phyloP scores from a whole-genome alignment of 2,113 vertebrate species.

The Emydocephalus ijimae region DNA sequence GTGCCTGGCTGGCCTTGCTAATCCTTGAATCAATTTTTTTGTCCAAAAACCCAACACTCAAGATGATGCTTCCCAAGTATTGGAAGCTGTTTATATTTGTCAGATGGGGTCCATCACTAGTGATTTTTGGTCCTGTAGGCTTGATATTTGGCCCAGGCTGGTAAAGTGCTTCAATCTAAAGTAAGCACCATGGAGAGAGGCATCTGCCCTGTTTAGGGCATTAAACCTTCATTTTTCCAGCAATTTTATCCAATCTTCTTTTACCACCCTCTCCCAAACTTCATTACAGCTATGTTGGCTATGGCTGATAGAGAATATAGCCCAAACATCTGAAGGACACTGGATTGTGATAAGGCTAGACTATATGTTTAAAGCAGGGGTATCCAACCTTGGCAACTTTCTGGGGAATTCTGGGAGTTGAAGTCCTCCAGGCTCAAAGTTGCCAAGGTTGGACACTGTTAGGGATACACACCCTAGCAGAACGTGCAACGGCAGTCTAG shows the following conservation, averaged over 20 bases:
- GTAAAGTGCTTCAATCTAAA: not conserved
- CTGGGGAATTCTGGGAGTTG: too few relatives aligned
- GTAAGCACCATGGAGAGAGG: conserved; percentile 28
- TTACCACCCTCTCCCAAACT: not conserved
- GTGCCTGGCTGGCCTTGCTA: not conserved
- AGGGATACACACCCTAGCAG: too few relatives aligned
- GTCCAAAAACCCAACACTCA: not conserved
- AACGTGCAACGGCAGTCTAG: too few relatives aligned
- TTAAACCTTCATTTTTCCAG: not conserved
- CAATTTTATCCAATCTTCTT: not conserved
- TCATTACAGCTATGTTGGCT: not conserved
- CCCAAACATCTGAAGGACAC: not conserved
- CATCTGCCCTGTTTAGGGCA: conserved; percentile 2
- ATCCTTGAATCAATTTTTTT: not conserved
- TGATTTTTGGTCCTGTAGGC: not conserved
- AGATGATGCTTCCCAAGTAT: not conserved
- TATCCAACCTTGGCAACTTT: too few relatives aligned
- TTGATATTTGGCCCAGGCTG: not conserved
- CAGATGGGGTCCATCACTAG: not conserved
- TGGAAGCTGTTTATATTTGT: not conserved
- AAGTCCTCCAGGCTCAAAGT: too few relatives aligned
- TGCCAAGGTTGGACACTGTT: too few relatives aligned
- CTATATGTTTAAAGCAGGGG: too few relatives aligned
- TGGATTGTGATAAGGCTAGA: not conserved
- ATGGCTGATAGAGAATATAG: not conserved